phyloP scores from a whole-genome alignment of 2,113 vertebrate genomes.

The Cyphomyrus plagiostoma region DNA sequence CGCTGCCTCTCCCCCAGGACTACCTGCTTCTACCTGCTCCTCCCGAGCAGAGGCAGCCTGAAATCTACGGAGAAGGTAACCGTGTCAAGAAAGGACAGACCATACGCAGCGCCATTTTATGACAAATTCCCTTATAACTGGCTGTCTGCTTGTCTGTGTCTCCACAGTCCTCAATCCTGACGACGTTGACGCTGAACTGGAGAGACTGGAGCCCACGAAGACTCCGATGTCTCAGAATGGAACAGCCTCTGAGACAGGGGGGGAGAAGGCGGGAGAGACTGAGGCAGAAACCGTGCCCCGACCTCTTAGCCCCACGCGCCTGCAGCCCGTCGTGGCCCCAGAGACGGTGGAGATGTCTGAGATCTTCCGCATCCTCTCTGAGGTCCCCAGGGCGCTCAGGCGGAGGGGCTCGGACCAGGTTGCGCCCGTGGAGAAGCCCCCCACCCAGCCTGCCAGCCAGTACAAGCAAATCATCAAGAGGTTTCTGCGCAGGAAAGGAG shows the following conservation, averaged over 20 bases:
- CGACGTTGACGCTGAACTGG: slow-evolving; percentile 67
- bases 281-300: slow-evolving; percentile 46
- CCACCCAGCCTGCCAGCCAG: slow-evolving; percentile 61
- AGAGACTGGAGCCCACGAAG: slow-evolving; percentile 43
- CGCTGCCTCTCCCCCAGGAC: slow-evolving; percentile 34
- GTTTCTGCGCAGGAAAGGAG: slow-evolving; percentile 59
- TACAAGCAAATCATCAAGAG: slow-evolving; percentile 79
- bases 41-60: slow-evolving; percentile 48
- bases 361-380: slow-evolving; percentile 68
- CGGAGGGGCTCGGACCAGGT: slow-evolving; percentile 71
- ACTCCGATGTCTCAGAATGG: slow-evolving; percentile 37
- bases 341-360: slow-evolving; percentile 64
- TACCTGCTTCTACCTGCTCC: slow-evolving; percentile 29
- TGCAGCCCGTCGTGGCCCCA: slow-evolving; percentile 73
- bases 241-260: slow-evolving; percentile 2
- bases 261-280: neutral
- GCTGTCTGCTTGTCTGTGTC: neutral
- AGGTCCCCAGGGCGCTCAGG: slow-evolving; percentile 80
- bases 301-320: slow-evolving; percentile 78
- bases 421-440: slow-evolving; percentile 35
- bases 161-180: slow-evolving; percentile 45
- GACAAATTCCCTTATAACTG: neutral
- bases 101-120: neutral
- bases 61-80: slow-evolving; percentile 56
- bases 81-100: neutral